phyloP scores from a whole-genome alignment of 2,888 invertebrate genomes.

The Hetaerina titia region DNA sequence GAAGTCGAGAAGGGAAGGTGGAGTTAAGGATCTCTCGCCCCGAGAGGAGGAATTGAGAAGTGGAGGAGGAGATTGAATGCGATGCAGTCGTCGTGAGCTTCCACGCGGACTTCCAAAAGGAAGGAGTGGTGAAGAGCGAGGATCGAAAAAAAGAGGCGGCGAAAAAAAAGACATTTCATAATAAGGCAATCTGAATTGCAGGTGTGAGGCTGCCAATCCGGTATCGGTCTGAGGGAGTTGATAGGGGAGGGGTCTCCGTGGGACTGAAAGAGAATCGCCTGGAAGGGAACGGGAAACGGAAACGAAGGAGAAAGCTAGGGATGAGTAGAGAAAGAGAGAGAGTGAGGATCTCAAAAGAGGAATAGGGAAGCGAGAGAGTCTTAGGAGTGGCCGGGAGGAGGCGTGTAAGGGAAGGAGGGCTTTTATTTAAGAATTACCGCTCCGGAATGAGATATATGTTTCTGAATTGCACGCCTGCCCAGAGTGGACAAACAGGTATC shows the following conservation, averaged over 20 bases:
- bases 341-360: neutral
- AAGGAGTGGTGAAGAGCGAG: neutral
- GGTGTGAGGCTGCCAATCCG: neutral
- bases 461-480: conserved; percentile 46
- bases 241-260: neutral
- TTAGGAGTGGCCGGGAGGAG: neutral
- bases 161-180: neutral
- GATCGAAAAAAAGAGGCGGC: neutral
- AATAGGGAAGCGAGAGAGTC: neutral
- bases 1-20: too few relatives aligned
- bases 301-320: neutral
- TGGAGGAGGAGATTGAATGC: too few relatives aligned
- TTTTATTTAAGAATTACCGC: conserved; percentile 53
- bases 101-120: too few relatives aligned
- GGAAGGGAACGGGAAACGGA: neutral
- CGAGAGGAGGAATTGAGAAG: too few relatives aligned
- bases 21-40: too few relatives aligned
- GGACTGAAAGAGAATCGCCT: neutral
- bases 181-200: neutral
- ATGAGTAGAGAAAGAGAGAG: neutral
- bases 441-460: conserved; percentile 66
- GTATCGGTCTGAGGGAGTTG: neutral
- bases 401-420: conserved; percentile 23
- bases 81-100: too few relatives aligned
- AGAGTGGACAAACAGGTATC: conserved; percentile 64